phyloP scores from a whole-genome alignment of 2,797 vertebrate genomes.

The Masticophis lateralis region DNA sequence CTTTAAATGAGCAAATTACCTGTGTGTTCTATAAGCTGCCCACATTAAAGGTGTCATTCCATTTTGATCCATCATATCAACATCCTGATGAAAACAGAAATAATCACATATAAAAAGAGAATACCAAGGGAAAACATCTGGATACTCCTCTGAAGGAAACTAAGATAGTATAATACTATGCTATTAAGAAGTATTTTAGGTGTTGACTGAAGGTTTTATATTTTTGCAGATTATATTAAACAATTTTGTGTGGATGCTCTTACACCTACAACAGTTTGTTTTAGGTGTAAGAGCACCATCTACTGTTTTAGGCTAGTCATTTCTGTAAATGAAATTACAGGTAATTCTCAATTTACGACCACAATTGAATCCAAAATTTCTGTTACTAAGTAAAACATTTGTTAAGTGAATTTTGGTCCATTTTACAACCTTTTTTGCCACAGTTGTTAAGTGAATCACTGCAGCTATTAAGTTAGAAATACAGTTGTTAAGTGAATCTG shows the following conservation, averaged over 20 bases:
- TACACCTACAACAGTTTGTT: not conserved
- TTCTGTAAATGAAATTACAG: not conserved
- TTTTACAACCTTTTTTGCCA: not conserved
- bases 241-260: not conserved
- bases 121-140: constrained; percentile 4
- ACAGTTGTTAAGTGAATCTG: not conserved
- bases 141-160: not conserved
- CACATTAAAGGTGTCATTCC: constrained; percentile 99
- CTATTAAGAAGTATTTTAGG: not conserved
- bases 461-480: not conserved
- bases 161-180: rapidly evolving
- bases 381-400: not conserved
- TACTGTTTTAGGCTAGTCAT: constrained; percentile 19
- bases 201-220: not conserved
- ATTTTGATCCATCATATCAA: constrained; percentile 99
- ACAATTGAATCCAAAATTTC: not conserved
- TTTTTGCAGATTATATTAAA: not conserved
- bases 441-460: not conserved
- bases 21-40: constrained; percentile 98
- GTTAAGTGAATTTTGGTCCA: not conserved
- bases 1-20: constrained; percentile 71
- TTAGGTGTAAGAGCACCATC: constrained; percentile 23
- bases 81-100: constrained; percentile 78
- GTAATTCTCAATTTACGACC: not conserved
- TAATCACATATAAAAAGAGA: constrained; percentile 38